Percentiles rank a stretch among this genome's conserved stretches.
Evolutionary conservation across 2,797 vertebrate genomes (phyloP).

Genomic region (Erethizon dorsatum): DNA sequence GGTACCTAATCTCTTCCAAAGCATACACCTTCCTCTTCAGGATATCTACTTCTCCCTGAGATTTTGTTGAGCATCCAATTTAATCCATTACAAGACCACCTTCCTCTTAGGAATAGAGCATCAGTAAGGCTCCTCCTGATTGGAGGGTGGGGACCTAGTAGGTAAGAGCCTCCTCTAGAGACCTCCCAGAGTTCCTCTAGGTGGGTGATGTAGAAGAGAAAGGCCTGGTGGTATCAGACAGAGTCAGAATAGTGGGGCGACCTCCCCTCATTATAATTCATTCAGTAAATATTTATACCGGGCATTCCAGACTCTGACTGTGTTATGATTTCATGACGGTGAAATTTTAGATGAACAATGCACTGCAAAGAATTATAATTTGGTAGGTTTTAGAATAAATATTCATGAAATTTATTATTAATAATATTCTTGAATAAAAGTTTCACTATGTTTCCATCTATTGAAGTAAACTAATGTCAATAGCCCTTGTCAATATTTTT

Average conservation of each 20-base stretch:
- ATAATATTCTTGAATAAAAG: conserved; percentile 73
- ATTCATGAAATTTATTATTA: conserved; percentile 76
- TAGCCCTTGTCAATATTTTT: conserved; percentile 77
- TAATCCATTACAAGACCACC: not conserved
- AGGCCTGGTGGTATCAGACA: not conserved
- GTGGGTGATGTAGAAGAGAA: not conserved
- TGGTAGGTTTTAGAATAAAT: conserved; percentile 69
- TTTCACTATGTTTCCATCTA: conserved; percentile 71
- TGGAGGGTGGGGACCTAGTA: not conserved
- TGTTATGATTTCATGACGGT: conserved; percentile 69
- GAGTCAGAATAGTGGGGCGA: conserved; percentile 12
- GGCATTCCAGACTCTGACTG: conserved; percentile 39
- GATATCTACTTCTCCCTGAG: not conserved
- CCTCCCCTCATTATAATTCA: conserved; percentile 24
- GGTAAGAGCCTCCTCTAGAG: not conserved
- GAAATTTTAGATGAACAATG: conserved; percentile 72
- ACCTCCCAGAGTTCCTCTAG: not conserved
- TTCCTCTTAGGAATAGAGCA: conserved; percentile 15
- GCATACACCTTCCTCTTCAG: not conserved
- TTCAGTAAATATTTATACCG: conserved; percentile 79
- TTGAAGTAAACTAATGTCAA: conserved; percentile 75
- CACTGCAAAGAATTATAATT: conserved; percentile 70
- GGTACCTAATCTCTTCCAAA: not conserved
- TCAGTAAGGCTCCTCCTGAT: not conserved
- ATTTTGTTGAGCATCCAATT: conserved; percentile 2